Base-by-base conservation (phyloP, 2,888 invertebrate species). In the Biston stratarius region DNA sequence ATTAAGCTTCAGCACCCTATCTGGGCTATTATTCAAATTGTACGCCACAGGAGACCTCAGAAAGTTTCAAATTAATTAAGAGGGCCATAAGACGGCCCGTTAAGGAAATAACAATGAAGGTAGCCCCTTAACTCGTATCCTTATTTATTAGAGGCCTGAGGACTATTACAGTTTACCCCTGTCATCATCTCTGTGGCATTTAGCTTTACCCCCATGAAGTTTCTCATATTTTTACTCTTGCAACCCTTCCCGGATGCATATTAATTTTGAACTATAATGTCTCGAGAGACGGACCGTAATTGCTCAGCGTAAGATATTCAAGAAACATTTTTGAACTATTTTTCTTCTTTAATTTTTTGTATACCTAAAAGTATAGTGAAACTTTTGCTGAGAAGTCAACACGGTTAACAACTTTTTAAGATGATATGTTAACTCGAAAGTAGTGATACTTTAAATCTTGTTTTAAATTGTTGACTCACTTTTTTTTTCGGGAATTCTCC, bases 51-150 rank as follows among this genome's bases (percentile, higher is more conserved):
- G 92, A 92, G 93, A 92, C 92, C 92, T 88, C 90, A 88, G 91
- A 92, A 94, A 94, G 92, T 94, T 93, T 90, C 92, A 93, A 94
- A 94, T 94, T 94, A 94, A 94, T 94, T 94, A 92, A 94, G 92
- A 91, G 91, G 87, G 90, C 83, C 89, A 92, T 93, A 93, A 94
- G 94, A 93, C 90, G 92, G 86, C 88, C 91, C 89, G 91, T 93
- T 92, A 92, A 90, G 92, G 92, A 91, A 92, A 92, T 87, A 92
- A 92, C 92, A 92, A 92, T 92, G 88, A 81, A 82, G 83, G 83
- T 82, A 82, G 85, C 81, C 85, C 85, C 85, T 83, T 82, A 82
- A 83, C 80, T 85, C 81, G 85, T 79, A 84, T 85, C 86, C 88
- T 87, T 90, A 92, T 91, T 92, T 91, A 91, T 90, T 82, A 82